phyloP scores from a whole-genome alignment of 2,797 vertebrate genomes.

The Poecilia gillii region DNA sequence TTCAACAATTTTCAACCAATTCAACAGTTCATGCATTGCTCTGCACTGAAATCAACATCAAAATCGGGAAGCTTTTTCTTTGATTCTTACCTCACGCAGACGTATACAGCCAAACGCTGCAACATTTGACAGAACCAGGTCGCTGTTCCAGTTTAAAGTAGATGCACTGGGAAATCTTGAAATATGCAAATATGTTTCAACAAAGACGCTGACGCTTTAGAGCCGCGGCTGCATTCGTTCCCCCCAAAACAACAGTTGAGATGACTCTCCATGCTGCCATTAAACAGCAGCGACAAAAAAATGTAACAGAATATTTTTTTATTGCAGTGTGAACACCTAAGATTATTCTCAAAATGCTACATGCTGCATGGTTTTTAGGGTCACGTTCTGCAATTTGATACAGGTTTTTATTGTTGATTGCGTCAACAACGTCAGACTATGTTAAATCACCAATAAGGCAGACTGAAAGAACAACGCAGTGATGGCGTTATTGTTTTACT shows the following conservation, averaged over 20 bases:
- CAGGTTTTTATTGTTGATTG: neutral
- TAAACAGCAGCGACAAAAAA: slow-evolving; percentile 7
- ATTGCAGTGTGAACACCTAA: neutral
- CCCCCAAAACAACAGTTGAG: slow-evolving; percentile 16
- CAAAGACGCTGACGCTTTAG: slow-evolving; percentile 14
- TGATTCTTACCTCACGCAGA: neutral
- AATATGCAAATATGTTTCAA: slow-evolving; percentile 31
- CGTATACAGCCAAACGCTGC: neutral
- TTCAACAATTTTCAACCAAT: too few relatives aligned
- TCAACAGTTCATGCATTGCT: neutral
- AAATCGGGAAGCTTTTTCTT: neutral
- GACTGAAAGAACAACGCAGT: neutral
- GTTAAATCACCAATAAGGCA: neutral
- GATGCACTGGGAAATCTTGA: neutral
- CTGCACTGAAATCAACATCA: neutral
- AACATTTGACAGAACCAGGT: slow-evolving; percentile 3
- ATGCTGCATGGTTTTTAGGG: neutral
- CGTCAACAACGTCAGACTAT: neutral
- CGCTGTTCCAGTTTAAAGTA: neutral
- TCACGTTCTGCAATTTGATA: neutral
- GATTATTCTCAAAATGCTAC: neutral
- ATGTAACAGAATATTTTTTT: neutral
- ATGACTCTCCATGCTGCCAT: neutral
- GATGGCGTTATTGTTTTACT: neutral
- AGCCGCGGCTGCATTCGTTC: neutral